Conservation (phyloP, 1,140 invertebrate species). For the Riptortus pedestris region DNA sequence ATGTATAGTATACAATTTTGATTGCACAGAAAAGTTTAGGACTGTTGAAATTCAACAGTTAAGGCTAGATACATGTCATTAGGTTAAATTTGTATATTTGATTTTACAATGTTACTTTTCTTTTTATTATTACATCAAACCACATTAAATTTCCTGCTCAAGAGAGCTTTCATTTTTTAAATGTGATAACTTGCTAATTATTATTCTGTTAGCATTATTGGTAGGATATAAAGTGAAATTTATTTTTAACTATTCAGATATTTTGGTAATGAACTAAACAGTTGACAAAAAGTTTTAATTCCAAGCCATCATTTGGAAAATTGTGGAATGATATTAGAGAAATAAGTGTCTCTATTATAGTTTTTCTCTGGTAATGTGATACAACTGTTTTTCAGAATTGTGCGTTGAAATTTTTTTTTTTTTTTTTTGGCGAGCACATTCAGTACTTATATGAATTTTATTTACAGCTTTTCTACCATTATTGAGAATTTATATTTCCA, state of each 20-base stretch:
- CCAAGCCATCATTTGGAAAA: too few species aligned
- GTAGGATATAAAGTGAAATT: not conserved
- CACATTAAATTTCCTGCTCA: not conserved
- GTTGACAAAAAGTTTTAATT: too few species aligned
- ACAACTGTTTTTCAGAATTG: not conserved
- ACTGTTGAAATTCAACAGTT: constrained; percentile 8
- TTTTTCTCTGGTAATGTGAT: not conserved
- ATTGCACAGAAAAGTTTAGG: constrained; percentile 3
- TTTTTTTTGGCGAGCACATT: not conserved
- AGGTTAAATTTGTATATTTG: not conserved
- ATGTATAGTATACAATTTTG: constrained; percentile 2
- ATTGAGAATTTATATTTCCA: too few species aligned
- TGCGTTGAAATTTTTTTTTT: not conserved
- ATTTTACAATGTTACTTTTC: not conserved
- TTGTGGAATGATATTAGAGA: not conserved
- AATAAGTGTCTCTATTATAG: not conserved
- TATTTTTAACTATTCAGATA: not conserved
- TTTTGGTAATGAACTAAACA: not conserved
- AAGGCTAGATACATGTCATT: constrained; percentile 1
- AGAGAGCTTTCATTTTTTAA: constrained; percentile 9
- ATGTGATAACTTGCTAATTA: constrained; percentile 9
- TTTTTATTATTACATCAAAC: not conserved
- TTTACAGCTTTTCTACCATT: too few species aligned
- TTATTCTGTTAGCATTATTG: not conserved
- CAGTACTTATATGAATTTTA: too few species aligned